Conservation (phyloP, 2,797 vertebrate species). For the Chloroceryle amazona region DNA sequence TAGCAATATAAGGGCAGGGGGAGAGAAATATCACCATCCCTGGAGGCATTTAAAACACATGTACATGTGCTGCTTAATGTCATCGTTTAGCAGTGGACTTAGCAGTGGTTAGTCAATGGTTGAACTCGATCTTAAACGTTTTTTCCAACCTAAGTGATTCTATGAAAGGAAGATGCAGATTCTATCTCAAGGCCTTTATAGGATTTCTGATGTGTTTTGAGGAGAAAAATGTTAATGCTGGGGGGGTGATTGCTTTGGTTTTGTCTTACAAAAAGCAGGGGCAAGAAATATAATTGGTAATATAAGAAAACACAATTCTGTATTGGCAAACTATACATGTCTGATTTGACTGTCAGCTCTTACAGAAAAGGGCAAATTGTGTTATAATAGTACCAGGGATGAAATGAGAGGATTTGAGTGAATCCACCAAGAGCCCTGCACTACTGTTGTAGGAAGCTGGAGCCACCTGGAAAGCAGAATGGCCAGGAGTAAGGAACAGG, state of each 20-base stretch:
- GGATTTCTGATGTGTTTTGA: background rate
- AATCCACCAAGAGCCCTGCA: background rate
- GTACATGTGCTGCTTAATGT: background rate
- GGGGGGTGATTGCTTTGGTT: background rate
- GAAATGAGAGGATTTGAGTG: background rate
- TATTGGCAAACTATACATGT: accelerated
- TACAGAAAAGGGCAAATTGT: background rate
- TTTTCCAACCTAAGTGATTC: background rate
- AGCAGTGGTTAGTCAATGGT: background rate
- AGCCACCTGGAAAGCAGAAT: background rate
- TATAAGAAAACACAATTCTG: background rate
- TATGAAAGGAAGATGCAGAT: background rate
- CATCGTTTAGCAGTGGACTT: too few relatives aligned
- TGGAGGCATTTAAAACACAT: background rate
- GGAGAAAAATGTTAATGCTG: background rate
- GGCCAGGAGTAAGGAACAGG: background rate
- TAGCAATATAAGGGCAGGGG: background rate
- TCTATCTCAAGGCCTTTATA: background rate
- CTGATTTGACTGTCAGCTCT: background rate
- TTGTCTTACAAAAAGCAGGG: background rate
- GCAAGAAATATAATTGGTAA: background rate
- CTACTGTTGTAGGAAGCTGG: background rate
- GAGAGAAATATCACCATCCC: background rate
- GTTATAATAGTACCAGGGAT: background rate
- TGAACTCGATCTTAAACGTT: background rate